phyloP scores from a whole-genome alignment of 1,140 invertebrate genomes.

The Psilanteris sp. region DNA sequence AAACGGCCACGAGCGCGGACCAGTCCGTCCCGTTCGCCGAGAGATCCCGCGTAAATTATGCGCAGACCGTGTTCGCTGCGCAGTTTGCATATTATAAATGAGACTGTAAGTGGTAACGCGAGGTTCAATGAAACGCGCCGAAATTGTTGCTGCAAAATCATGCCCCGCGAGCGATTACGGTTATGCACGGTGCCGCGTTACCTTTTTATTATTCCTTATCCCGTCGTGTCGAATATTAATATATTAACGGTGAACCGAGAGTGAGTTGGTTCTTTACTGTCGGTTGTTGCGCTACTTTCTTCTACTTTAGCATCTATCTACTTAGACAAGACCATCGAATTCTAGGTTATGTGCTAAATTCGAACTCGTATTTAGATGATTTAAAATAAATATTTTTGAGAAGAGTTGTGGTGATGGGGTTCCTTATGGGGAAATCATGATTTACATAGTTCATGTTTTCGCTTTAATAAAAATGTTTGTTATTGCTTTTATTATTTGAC shows the following conservation, averaged over 20 bases:
- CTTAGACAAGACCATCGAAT: too few species aligned
- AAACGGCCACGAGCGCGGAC: slow-evolving; percentile 35
- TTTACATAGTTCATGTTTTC: too few species aligned
- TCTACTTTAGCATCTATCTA: too few species aligned
- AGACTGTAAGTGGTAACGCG: slow-evolving; percentile 56
- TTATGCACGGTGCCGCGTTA: neutral
- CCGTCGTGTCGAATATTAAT: slow-evolving; percentile 13
- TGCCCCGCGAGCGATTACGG: slow-evolving; percentile 11
- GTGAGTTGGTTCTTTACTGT: too few species aligned
- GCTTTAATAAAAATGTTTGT: too few species aligned
- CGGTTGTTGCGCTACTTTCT: too few species aligned
- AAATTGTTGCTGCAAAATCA: slow-evolving; percentile 50
- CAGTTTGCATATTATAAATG: slow-evolving; percentile 62
- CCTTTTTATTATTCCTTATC: slow-evolving; percentile 16
- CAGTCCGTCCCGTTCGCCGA: slow-evolving; percentile 9
- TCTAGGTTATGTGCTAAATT: too few species aligned
- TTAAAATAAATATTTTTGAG: too few species aligned
- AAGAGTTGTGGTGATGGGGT: too few species aligned
- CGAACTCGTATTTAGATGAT: too few species aligned
- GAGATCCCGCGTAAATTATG: slow-evolving; percentile 66
- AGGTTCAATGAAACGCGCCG: slow-evolving; percentile 40
- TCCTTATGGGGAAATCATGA: too few species aligned
- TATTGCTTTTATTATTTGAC: too few species aligned
- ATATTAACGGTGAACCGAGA: slow-evolving; percentile 10
- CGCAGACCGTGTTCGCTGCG: slow-evolving; percentile 43